Percentiles rank a stretch among this genome's conserved stretches.
Conservation (phyloP, 2,113 vertebrate species). For the Trematocara variabile region DNA sequence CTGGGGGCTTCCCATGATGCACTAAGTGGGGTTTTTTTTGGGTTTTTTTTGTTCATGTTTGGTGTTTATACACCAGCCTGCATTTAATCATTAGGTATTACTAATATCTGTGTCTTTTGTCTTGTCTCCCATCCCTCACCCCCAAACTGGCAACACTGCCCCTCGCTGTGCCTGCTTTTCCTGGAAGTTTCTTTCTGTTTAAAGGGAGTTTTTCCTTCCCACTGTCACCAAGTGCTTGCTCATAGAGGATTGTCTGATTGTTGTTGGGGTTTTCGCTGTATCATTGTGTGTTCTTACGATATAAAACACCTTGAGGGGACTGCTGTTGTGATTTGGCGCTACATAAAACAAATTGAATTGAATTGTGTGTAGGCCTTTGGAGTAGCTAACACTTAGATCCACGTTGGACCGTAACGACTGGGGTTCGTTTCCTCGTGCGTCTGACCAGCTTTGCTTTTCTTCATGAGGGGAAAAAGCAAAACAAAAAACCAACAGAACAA, state of each 20-base stretch:
- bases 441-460: not conserved
- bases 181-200: not conserved
- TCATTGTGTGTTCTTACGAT: not conserved
- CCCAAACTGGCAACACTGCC: not conserved
- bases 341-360: not conserved
- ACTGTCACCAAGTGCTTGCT: not conserved
- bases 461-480: not conserved
- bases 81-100: accelerated
- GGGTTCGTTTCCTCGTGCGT: not conserved
- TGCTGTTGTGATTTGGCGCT: not conserved
- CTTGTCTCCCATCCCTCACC: not conserved
- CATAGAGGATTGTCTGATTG: not conserved
- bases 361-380: not conserved
- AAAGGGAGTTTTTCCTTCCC: not conserved
- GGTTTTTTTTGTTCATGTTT: not conserved
- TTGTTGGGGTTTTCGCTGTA: not conserved
- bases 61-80: not conserved
- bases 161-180: not conserved
- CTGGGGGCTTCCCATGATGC: not conserved
- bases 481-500: not conserved
- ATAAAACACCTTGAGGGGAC: not conserved
- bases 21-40: not conserved
- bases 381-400: not conserved
- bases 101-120: not conserved
- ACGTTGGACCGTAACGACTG: not conserved